phyloP scores from a whole-genome alignment of 2,113 vertebrate genomes.

The Mesocricetus auratus region DNA sequence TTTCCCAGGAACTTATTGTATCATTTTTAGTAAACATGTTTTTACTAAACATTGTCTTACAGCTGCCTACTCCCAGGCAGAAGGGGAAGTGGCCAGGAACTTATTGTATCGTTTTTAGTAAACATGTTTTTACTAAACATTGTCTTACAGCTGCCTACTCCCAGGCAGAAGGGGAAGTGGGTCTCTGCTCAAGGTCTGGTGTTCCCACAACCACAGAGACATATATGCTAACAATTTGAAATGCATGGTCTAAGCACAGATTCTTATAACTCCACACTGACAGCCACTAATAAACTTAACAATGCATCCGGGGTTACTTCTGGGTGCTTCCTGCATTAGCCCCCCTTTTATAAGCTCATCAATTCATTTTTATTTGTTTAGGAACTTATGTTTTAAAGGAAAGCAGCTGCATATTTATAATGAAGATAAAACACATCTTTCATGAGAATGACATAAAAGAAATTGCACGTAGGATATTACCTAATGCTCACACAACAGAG shows the following conservation, averaged over 20 bases:
- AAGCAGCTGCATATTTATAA: constrained; percentile 40
- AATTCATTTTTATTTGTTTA: constrained; percentile 57
- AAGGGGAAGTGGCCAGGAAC: too few relatives aligned
- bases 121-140: too few relatives aligned
- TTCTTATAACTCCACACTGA: background rate
- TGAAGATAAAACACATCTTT: constrained; percentile 49
- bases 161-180: too few relatives aligned
- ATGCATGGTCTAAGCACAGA: background rate
- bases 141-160: too few relatives aligned
- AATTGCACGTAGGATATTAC: background rate
- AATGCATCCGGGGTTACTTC: background rate
- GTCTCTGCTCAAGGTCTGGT: too few relatives aligned
- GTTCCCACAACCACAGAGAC: too few relatives aligned
- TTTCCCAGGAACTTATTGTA: too few relatives aligned
- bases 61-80: too few relatives aligned
- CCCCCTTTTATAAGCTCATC: constrained; percentile 28
- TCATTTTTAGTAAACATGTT: too few relatives aligned
- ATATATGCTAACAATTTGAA: constrained; percentile 38
- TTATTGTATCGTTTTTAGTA: too few relatives aligned
- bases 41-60: too few relatives aligned
- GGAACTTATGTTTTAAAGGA: constrained; percentile 15
- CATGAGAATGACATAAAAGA: constrained; percentile 53
- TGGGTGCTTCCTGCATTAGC: background rate
- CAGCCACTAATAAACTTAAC: constrained; percentile 10
- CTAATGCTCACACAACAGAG: background rate